Percentiles rank a stretch among this genome's conserved stretches.
Evolutionary conservation across 2,888 invertebrate species (phyloP).

Genomic region (Acholoe squamosa): DNA sequence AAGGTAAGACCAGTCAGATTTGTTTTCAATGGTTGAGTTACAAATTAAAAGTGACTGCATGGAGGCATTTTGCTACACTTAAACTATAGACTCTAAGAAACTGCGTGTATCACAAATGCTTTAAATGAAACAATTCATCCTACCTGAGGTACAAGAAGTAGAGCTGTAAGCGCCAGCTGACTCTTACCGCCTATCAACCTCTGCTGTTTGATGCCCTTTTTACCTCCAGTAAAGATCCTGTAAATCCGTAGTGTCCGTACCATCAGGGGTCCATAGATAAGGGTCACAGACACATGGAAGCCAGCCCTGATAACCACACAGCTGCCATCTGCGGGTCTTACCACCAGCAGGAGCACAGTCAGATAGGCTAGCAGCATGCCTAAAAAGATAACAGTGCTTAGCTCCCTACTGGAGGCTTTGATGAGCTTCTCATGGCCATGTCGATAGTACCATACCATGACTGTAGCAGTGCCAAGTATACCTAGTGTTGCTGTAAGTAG

Average conservation of each 20-base stretch:
- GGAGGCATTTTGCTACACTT: too few relatives aligned
- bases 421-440: background rate
- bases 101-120: too few relatives aligned
- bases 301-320: background rate
- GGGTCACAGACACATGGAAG: slow-evolving; percentile 1
- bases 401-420: background rate
- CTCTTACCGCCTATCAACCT: background rate
- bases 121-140: background rate
- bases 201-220: slow-evolving; percentile 14
- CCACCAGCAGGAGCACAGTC: background rate
- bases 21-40: too few relatives aligned
- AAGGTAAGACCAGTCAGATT: too few relatives aligned
- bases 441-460: background rate
- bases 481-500: background rate
- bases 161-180: background rate
- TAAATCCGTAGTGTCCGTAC: background rate
- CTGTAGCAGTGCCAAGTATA: background rate
- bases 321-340: background rate
- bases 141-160: slow-evolving; percentile 14
- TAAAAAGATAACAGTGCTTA: background rate
- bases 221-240: slow-evolving; percentile 20
- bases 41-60: too few relatives aligned
- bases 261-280: background rate
- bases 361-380: background rate
- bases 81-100: too few relatives aligned